A percentile compares a stretch with the other conserved stretches of the same genome.
These are phyloP conservation scores for Valencia hispanica DNA, from an alignment of 2,797 vertebrate species.

Conservation along the genomic window DNA sequence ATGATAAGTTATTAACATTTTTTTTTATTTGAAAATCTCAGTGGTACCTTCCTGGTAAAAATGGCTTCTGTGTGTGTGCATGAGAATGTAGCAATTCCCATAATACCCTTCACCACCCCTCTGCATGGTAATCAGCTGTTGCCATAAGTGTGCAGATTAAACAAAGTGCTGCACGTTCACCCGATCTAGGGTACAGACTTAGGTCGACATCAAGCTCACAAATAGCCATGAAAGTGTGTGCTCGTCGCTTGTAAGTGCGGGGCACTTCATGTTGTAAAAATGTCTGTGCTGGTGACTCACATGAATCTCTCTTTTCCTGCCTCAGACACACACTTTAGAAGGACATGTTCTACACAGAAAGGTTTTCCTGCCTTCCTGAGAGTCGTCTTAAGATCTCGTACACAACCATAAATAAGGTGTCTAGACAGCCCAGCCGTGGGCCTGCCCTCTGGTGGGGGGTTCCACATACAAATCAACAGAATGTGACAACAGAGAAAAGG, in stretches of 20 bases:
- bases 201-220: conserved; percentile 41
- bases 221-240: not conserved
- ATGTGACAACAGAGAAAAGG: conserved; percentile 28
- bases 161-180: conserved; percentile 69
- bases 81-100: conserved; percentile 52
- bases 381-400: not conserved
- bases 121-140: conserved; percentile 61
- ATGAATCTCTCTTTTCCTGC: not conserved
- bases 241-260: not conserved
- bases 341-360: not conserved
- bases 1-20: not conserved
- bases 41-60: not conserved
- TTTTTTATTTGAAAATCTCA: not conserved
- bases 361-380: not conserved
- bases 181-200: conserved; percentile 58
- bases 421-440: conserved; percentile 58
- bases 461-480: conserved; percentile 69
- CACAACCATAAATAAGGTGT: conserved; percentile 51
- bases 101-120: conserved; percentile 34
- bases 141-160: conserved; percentile 64
- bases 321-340: not conserved
- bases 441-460: conserved; percentile 60
- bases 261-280: not conserved
- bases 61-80: conserved; percentile 12
- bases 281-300: not conserved